A percentile compares a stretch with the other conserved stretches of the same genome.
Conservation (phyloP, 2,797 vertebrate species). For the Tympanoctomys barrerae region DNA sequence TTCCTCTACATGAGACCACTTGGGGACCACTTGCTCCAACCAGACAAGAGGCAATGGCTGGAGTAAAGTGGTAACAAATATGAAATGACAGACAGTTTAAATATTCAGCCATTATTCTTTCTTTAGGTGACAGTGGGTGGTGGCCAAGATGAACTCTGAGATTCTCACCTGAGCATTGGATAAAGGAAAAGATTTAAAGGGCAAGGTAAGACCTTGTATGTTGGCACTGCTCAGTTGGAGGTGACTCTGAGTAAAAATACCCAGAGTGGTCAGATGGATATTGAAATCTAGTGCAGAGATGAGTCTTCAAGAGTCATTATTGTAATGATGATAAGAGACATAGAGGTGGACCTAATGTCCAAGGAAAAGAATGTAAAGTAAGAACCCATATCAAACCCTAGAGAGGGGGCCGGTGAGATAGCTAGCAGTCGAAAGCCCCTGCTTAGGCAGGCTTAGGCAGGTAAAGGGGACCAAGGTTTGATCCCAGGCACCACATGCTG, state of each 20-base stretch:
- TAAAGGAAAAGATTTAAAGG: not conserved
- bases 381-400: not conserved
- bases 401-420: not conserved
- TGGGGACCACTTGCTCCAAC: not conserved
- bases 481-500: no score
- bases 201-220: not conserved
- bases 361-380: not conserved
- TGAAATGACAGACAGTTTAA: not conserved
- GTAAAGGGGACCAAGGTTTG: no score
- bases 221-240: not conserved
- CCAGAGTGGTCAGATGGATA: not conserved
- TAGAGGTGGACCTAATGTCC: not conserved
- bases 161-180: not conserved
- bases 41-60: not conserved
- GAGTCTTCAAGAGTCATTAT: not conserved
- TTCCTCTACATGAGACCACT: not conserved
- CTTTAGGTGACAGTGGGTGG: not conserved
- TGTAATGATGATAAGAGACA: not conserved
- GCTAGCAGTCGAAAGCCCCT: no score
- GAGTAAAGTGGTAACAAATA: constrained; percentile 24
- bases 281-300: not conserved
- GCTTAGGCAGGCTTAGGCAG: no score
- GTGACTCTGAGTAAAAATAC: not conserved
- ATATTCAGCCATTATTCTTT: not conserved
- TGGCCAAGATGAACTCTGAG: not conserved